Base-by-base conservation (phyloP, 1,140 invertebrate species). In the Drosophila repletoides region DNA sequence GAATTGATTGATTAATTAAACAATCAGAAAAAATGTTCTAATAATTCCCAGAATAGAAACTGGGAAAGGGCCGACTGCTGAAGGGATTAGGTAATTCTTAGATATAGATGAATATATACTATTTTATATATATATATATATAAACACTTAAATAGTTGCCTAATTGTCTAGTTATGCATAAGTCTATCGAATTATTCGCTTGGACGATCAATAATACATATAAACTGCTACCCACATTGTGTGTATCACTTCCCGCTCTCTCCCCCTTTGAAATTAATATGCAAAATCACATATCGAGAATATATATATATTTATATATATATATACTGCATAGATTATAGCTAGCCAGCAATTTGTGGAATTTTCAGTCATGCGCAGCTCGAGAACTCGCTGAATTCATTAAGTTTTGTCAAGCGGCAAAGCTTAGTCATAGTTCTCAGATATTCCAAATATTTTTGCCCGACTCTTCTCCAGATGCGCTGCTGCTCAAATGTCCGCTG, bases 401-500 rank as follows among this genome's bases (percentile, higher is more conserved):
- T n/a, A n/a, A n/a, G n/a, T n/a, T n/a, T n/a, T n/a, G n/a, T n/a
- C n/a, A n/a, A n/a, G n/a, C n/a, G n/a, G n/a, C n/a, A n/a, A n/a
- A n/a, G n/a, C n/a, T n/a, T n/a, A n/a, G n/a, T n/a, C n/a, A n/a
- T n/a, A n/a, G n/a, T n/a, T n/a, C n/a, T n/a, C n/a, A n/a, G n/a
- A n/a, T n/a, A n/a, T n/a, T n/a, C n/a, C n/a, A n/a, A n/a, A 3
- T 56, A 48, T 76, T 51, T 43, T 12, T 9, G 5, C 40, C n/a
- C n/a, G n/a, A n/a, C n/a, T n/a, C n/a, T 19, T 36, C 19, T 24
- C 19, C 43, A 71, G 73, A 46, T 59, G 88, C 81, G n/a, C 51
- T 89, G 40, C 70, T 88, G 46, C 88, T 89, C 38, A 75, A 89
- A 58, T 90, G 89, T 69, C 89, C 89, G 9, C 38, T 89, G 46